A percentile compares a stretch with the other conserved stretches of the same genome.
Conservation (phyloP, 2,888 invertebrate genomes). For the Lithosia quadra region DNA sequence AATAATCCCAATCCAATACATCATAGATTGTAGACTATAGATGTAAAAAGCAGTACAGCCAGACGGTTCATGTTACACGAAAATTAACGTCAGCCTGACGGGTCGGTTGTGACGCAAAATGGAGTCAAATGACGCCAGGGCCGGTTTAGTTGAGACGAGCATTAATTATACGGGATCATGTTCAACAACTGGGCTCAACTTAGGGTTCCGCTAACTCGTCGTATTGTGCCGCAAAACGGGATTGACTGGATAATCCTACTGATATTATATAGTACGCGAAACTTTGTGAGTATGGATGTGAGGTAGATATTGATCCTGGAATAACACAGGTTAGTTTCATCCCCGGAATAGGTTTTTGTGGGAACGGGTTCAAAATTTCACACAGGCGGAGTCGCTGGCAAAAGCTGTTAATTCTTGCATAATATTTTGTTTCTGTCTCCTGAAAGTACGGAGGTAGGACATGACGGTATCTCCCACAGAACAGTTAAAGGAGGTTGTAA, state of each 20-base stretch:
- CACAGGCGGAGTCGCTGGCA: too few species aligned
- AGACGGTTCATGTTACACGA: slow-evolving; percentile 77
- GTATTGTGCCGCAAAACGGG: slow-evolving; percentile 44
- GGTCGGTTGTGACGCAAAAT: slow-evolving; percentile 60
- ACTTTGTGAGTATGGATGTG: not conserved
- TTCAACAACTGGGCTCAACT: slow-evolving; percentile 56
- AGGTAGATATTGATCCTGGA: too few species aligned
- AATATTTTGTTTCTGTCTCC: too few species aligned
- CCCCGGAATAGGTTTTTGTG: too few species aligned
- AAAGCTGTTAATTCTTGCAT: too few species aligned
- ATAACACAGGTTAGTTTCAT: too few species aligned
- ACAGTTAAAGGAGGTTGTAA: too few species aligned
- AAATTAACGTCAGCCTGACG: slow-evolving; percentile 74
- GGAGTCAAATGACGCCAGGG: slow-evolving; percentile 64
- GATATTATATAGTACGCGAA: slow-evolving; percentile 12
- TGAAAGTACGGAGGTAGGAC: too few species aligned
- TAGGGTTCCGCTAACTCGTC: slow-evolving; percentile 53
- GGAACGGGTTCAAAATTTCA: too few species aligned
- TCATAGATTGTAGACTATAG: slow-evolving; percentile 53
- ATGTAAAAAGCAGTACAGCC: slow-evolving; percentile 56
- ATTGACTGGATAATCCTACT: slow-evolving; percentile 40
- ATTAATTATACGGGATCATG: slow-evolving; percentile 77
- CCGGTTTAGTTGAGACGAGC: slow-evolving; percentile 72
- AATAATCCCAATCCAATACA: slow-evolving; percentile 15
- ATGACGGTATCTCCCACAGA: too few species aligned